Base-by-base conservation (phyloP, 2,797 vertebrate genomes). In the Petrocephalus sullivani region DNA sequence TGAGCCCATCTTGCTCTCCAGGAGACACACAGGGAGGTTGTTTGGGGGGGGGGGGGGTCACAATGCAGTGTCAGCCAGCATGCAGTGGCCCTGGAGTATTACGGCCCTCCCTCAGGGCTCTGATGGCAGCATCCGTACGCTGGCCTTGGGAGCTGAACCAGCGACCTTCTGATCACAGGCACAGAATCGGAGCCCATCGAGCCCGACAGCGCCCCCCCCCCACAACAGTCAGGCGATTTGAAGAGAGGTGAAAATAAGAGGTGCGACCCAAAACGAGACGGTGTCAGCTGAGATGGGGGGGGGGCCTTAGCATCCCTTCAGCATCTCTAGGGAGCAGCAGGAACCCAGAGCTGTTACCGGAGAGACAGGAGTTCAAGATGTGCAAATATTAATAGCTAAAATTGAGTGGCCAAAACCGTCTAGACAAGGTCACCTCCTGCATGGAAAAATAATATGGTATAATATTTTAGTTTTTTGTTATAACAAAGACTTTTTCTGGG, bases 391-490 rank as follows among this genome's bases (percentile, higher is more conserved):
- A 78, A 78, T 78, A 78, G 37, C 33, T n/a, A 19, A 46, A 78
- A 78, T 46, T 78, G 71, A 78, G 71, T 78, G 71, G 71, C 71
- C 37, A 46, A 41, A 78, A 46, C 71, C 41, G 71, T 78, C 71
- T 78, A 78, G 37, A 41, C 71, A 78, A 78, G 71, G 71, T 78
- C 37, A 78, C 71, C 71, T 78, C 71, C 71, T 78, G 64, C 64
- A 12, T 53, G 51, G 49, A 84, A 56, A 54, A 84, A 84, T 84
- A 28, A 84, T 53, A 54, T 33, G 19, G 33, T n/a, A 78, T 41
- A 78, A 78, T 78, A n/a, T 78, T 78, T n/a, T 78, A 37, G 4
- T 46, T 84, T 84, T 84, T 56, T 56, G n/a, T 84, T 28, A 28
- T 54, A 56, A n/a, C 82, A 84, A 51, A 84, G 23, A 56, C 82